These are phyloP conservation scores for silkworm (Bombyx mori) DNA, from an alignment of 1,140 invertebrate species.

Conservation along the genomic window ASM3026992v2 NC_085119.1:12176001-12176500, in stretches of 20 bases:
- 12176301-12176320: conserved; percentile 9
- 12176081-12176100: conserved; percentile 25
- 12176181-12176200: conserved; percentile 54
- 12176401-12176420: conserved; percentile 60
- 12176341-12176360: conserved; percentile 12
- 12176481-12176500: conserved; percentile 55
- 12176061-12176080: conserved; percentile 42
- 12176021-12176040: conserved; percentile 37
- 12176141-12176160: conserved; percentile 52
- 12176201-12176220: conserved; percentile 48
- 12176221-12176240: conserved; percentile 48
- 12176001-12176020: conserved; percentile 32
- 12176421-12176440: conserved; percentile 57
- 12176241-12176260: conserved; percentile 53
- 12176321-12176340: conserved; percentile 17
- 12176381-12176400: conserved; percentile 47
- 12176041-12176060: conserved; percentile 34
- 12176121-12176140: conserved; percentile 32
- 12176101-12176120: conserved; percentile 35
- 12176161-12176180: conserved; percentile 56
- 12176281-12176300: conserved; percentile 45
- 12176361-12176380: conserved; percentile 56
- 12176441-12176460: conserved; percentile 57
- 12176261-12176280: conserved; percentile 44
- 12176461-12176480: conserved; percentile 62